phyloP scores from a whole-genome alignment of 2,113 vertebrate species.

The Pseudolaguvia tuberculata region DNA sequence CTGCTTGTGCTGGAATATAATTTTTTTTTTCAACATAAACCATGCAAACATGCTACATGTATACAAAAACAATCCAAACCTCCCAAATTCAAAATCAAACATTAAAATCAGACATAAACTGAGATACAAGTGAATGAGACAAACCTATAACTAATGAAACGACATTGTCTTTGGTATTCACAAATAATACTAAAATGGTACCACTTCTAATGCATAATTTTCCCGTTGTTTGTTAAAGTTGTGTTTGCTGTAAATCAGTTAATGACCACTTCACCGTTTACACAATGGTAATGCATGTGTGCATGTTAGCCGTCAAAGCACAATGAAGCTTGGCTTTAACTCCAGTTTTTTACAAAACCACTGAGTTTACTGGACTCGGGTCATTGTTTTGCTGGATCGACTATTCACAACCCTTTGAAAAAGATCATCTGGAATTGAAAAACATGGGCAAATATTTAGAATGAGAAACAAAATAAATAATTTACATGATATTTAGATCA shows the following conservation, averaged over 20 bases:
- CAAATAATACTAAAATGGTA: slow-evolving; percentile 40
- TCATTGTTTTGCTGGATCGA: slow-evolving; percentile 63
- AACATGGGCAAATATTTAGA: slow-evolving; percentile 6
- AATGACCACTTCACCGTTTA: slow-evolving; percentile 30
- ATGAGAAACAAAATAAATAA: neutral
- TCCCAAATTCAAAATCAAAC: slow-evolving; percentile 17
- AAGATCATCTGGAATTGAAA: slow-evolving; percentile 61
- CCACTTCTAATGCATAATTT: slow-evolving; percentile 23
- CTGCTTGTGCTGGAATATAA: slow-evolving; percentile 11
- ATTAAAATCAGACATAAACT: slow-evolving; percentile 30
- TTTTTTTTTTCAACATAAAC: slow-evolving; percentile 48
- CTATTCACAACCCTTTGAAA: slow-evolving; percentile 66
- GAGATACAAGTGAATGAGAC: slow-evolving; percentile 31
- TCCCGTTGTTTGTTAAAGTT: slow-evolving; percentile 33
- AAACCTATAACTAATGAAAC: slow-evolving; percentile 38
- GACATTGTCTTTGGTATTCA: slow-evolving; percentile 33
- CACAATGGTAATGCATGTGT: slow-evolving; percentile 33
- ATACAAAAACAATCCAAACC: slow-evolving; percentile 45
- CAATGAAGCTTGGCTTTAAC: slow-evolving; percentile 8
- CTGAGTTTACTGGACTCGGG: slow-evolving; percentile 50
- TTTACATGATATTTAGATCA: too few species aligned
- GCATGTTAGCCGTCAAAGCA: slow-evolving; percentile 17
- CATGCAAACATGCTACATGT: slow-evolving; percentile 62
- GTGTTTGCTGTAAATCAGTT: slow-evolving; percentile 36
- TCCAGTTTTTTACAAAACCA: slow-evolving; percentile 2